Conservation (phyloP, 1,140 invertebrate genomes). For the Aricia agestis region DNA sequence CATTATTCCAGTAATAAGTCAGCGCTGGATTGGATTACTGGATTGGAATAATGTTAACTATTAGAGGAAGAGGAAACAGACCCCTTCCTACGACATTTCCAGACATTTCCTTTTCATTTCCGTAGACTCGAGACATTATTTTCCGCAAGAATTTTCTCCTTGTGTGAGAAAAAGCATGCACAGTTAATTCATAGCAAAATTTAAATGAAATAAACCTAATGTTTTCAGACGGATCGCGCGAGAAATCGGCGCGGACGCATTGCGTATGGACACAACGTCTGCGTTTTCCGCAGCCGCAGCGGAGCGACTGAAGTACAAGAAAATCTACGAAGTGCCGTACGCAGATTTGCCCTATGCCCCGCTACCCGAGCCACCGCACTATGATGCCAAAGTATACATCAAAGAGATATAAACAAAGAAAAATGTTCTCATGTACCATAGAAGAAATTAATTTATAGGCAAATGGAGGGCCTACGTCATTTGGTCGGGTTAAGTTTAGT, state of each 20-base stretch:
- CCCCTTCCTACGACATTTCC: too few relatives aligned
- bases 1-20: too few relatives aligned
- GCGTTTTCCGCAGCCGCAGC: conserved; percentile 80
- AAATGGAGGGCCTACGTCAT: not conserved
- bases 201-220: too few relatives aligned
- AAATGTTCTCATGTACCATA: not conserved
- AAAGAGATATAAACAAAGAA: conserved; percentile 48
- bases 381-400: conserved; percentile 58
- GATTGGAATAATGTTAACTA: too few relatives aligned
- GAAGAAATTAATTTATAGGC: not conserved
- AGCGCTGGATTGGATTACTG: too few relatives aligned
- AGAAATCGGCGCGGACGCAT: conserved; percentile 72
- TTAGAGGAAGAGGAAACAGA: too few relatives aligned
- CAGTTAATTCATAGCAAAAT: too few relatives aligned
- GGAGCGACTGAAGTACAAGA: conserved; percentile 78
- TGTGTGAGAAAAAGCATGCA: too few relatives aligned
- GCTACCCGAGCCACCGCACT: conserved; percentile 52
- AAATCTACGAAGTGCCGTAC: conserved; percentile 78
- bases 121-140: too few relatives aligned
- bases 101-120: too few relatives aligned
- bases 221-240: conserved; percentile 78
- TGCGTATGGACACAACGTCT: conserved; percentile 79
- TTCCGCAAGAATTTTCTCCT: too few relatives aligned
- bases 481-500: too few relatives aligned
- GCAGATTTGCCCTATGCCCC: conserved; percentile 67